Conservation (phyloP, 1,140 invertebrate genomes). For the Philaenus spumarius region DNA sequence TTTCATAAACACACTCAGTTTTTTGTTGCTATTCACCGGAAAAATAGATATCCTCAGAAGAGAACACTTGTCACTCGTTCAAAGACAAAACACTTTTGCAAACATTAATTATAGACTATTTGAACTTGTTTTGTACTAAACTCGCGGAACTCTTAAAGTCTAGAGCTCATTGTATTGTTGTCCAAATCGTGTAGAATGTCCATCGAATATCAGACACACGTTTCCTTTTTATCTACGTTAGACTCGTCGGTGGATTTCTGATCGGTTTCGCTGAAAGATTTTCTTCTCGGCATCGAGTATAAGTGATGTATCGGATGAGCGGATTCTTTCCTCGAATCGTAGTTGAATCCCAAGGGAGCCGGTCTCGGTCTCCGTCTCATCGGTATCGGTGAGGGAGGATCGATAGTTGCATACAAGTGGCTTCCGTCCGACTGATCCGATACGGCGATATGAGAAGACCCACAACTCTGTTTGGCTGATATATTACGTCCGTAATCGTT, state of each 20-base stretch:
- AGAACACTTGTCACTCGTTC: too few relatives aligned
- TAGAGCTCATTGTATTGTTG: background rate
- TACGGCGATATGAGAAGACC: slow-evolving; percentile 17
- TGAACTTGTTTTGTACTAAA: too few relatives aligned
- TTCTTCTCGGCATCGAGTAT: slow-evolving; percentile 9
- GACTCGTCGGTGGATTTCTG: slow-evolving; percentile 23
- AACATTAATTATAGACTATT: too few relatives aligned
- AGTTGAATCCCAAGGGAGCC: slow-evolving; percentile 9
- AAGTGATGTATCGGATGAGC: slow-evolving; percentile 6
- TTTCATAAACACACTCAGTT: too few relatives aligned
- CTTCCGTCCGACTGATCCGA: slow-evolving; percentile 25
- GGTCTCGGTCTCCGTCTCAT: background rate
- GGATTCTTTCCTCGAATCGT: slow-evolving; percentile 10
- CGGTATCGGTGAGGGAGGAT: slow-evolving; percentile 20
- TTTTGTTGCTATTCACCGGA: too few relatives aligned
- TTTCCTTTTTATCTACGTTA: slow-evolving; percentile 23
- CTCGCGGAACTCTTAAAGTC: background rate
- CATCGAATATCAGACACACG: slow-evolving; percentile 17
- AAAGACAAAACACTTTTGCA: too few relatives aligned
- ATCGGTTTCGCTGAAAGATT: slow-evolving; percentile 7
- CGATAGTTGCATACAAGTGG: slow-evolving; percentile 28
- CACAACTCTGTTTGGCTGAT: slow-evolving; percentile 22
- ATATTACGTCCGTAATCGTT: slow-evolving; percentile 28
- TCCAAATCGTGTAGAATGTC: background rate
- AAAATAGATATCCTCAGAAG: too few relatives aligned